phyloP scores from a whole-genome alignment of 2,888 invertebrate genomes.

The Epicampocera succincta region DNA sequence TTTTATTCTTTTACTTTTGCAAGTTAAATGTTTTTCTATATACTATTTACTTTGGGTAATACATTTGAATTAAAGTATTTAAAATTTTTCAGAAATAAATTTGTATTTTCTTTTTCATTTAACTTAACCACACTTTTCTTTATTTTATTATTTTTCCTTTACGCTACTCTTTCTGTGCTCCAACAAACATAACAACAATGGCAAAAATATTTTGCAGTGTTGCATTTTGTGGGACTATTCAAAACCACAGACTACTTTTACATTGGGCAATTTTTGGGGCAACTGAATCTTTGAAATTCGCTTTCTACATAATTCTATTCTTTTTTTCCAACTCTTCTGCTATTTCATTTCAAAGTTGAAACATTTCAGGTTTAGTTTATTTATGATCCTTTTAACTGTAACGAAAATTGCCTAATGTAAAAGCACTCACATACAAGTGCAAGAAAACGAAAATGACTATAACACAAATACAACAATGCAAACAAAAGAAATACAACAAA shows the following conservation, averaged over 20 bases:
- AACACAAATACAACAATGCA: slow-evolving; percentile 46
- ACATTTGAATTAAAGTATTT: slow-evolving; percentile 39
- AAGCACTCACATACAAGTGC: not conserved
- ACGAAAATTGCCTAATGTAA: too few species aligned
- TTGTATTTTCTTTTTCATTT: slow-evolving; percentile 57
- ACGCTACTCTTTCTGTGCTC: slow-evolving; percentile 51
- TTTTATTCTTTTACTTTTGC: slow-evolving; percentile 27
- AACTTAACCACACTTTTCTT: slow-evolving; percentile 72
- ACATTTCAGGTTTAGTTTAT: too few species aligned
- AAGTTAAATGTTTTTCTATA: slow-evolving; percentile 16
- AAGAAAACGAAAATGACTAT: slow-evolving; percentile 35
- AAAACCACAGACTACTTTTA: not conserved
- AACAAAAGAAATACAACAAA: slow-evolving; percentile 42
- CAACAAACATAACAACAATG: slow-evolving; percentile 26
- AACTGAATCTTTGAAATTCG: too few species aligned
- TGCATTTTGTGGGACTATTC: slow-evolving; percentile 39
- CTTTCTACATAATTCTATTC: too few species aligned
- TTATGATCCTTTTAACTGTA: too few species aligned
- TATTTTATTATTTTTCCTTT: slow-evolving; percentile 53
- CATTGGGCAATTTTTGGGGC: too few species aligned
- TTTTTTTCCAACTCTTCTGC: too few species aligned
- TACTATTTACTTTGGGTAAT: slow-evolving; percentile 33
- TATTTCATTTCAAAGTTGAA: too few species aligned
- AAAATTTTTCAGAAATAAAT: slow-evolving; percentile 49
- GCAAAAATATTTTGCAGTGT: slow-evolving; percentile 38